Evolutionary conservation across 2,888 invertebrate species (phyloP), one percentile per base, ranked within the genome.

Genomic region (Drosophila merina): DNA sequence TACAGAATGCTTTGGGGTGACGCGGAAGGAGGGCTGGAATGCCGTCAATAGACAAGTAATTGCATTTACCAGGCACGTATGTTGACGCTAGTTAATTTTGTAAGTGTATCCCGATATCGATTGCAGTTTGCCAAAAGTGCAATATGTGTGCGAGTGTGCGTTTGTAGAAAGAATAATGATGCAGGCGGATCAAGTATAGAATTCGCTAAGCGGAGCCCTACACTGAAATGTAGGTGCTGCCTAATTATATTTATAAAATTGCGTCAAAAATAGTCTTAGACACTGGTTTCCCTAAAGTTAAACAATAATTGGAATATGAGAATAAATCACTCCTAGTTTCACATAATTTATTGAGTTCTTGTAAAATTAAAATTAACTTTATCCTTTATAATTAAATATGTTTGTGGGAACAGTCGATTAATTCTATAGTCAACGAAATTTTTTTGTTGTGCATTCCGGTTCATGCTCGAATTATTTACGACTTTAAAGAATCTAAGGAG

Each of bases 51-150:
- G 85, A 69, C 86, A 81, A 84, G 84, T 86, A 84, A 84, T 84
- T 84, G 86, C 86, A 86, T 84, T 84, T 84, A 77, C 84, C 82
- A 74, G 70, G 84, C 84, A 84, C 84, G 84, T 84, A 84, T 86
- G 84, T 86, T 84, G 84, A 84, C 86, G 84, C 86, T 84, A 86
- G 86, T 86, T 84, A 84, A 84, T 84, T 84, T 84, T 86, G 86
- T 84, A 84, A 84, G 84, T 84, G 84, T 86, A 84, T 84, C 85
- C 81, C 75, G 86, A 86, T 84, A 84, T 86, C 84, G 84, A 84
- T 84, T 84, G 73, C 84, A 81, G 72, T 73, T 74, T 58, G 71
- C 66, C 58, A 38, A 14, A 25, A 54, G 51, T 33, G 33, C 31
- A 12, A 9, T 30, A 31, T n/a, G 36, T 31, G 55, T 49, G 42